Conservation (phyloP, 2,113 vertebrate species). For the Typhlomys cinereus region DNA sequence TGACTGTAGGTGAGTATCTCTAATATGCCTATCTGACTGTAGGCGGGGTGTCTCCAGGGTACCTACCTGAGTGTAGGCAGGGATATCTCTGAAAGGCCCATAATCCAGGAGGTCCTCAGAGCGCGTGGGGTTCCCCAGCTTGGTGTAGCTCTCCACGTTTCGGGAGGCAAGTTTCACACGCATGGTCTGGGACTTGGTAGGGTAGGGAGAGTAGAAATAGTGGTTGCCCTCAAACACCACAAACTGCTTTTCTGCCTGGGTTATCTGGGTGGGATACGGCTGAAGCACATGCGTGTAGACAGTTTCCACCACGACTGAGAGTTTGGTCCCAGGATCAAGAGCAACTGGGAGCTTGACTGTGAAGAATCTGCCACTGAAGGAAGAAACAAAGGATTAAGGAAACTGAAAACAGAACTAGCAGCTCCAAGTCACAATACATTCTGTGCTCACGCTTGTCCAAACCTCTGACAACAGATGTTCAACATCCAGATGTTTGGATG, state of each 20-base stretch:
- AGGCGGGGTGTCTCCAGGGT: neutral
- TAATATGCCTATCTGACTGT: too few species aligned
- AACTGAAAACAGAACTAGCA: neutral
- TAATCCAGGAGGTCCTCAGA: slow-evolving; percentile 95
- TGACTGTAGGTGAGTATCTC: too few species aligned
- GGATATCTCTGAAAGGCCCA: slow-evolving; percentile 93
- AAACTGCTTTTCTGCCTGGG: slow-evolving; percentile 96
- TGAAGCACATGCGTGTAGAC: slow-evolving; percentile 94
- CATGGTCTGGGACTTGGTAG: slow-evolving; percentile 92
- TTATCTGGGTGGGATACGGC: slow-evolving; percentile 96
- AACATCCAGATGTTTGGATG: neutral
- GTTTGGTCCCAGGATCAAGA: slow-evolving; percentile 89
- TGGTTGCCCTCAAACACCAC: slow-evolving; percentile 98
- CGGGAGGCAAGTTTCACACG: slow-evolving; percentile 95
- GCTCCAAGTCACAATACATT: neutral
- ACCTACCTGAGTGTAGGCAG: slow-evolving; percentile 93
- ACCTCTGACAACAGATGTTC: neutral
- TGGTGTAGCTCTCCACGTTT: slow-evolving; percentile 96
- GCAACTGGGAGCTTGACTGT: slow-evolving; percentile 90
- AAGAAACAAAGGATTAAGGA: slow-evolving; percentile 1
- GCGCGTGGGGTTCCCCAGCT: slow-evolving; percentile 94
- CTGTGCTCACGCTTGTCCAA: neutral
- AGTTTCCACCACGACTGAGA: slow-evolving; percentile 92
- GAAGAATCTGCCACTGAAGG: slow-evolving; percentile 92
- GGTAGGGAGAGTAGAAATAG: slow-evolving; percentile 95